These are phyloP conservation scores for Drosophila tani DNA, from an alignment of 1,140 invertebrate species.

Conservation along the genomic window DNA sequence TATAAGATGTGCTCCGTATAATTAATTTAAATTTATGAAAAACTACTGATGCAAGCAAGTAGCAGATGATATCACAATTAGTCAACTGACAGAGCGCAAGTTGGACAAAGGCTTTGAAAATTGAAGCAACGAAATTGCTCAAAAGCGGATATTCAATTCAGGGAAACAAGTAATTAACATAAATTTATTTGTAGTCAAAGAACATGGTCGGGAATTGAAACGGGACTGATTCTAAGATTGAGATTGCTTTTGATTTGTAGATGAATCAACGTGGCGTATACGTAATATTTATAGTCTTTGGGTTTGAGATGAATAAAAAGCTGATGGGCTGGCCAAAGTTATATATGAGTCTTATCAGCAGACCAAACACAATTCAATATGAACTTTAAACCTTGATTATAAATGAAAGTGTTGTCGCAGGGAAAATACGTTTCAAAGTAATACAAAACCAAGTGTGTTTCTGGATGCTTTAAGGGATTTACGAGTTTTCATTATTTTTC, in stretches of 20 bases:
- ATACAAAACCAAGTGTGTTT: neutral
- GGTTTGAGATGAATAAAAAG: constrained; percentile 3
- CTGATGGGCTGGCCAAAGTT: neutral
- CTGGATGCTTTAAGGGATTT: neutral
- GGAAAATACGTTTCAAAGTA: constrained; percentile 21
- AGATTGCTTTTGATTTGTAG: constrained; percentile 9
- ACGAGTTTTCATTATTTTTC: neutral
- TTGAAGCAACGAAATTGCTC: constrained; percentile 26
- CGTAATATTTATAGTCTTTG: constrained; percentile 15
- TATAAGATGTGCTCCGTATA: constrained; percentile 52
- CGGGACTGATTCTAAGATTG: constrained; percentile 2
- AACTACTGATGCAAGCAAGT: constrained; percentile 26
- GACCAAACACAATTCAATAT: constrained; percentile 6
- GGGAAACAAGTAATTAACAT: constrained; percentile 60
- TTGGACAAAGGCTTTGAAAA: constrained; percentile 34
- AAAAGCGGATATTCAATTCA: constrained; percentile 27
- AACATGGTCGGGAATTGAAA: constrained; percentile 1
- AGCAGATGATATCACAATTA: constrained; percentile 74
- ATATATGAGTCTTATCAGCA: constrained; percentile 37
- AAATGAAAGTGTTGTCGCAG: constrained; percentile 22
- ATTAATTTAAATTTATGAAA: constrained; percentile 74
- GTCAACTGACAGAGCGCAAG: constrained; percentile 36
- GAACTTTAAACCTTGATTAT: constrained; percentile 44
- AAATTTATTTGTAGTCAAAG: constrained; percentile 37
- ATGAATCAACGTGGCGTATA: constrained; percentile 60